Evolutionary conservation across 1,140 invertebrate species (phyloP), one percentile per base, ranked within the genome.

Genomic region (Drosophila willistoni): DNA sequence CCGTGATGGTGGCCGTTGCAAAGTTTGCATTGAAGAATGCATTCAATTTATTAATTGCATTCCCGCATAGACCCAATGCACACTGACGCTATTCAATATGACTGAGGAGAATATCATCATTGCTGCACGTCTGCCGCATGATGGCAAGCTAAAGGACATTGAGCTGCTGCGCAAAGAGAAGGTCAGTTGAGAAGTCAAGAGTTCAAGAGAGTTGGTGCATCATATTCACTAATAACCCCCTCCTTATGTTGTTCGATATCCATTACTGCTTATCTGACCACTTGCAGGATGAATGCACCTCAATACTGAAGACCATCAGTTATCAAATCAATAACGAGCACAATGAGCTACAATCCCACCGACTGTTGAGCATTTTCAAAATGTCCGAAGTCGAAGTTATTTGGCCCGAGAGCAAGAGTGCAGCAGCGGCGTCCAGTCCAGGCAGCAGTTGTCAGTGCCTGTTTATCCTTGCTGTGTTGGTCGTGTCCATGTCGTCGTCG

Each of bases 371-470:
- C 71, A 96, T 97, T 90, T 96, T 97, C 92, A 97, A 97, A 93
- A 96, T 97, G 93, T 96, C 97, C n/a, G 96, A 97, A 93, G 96
- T 97, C 17, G 96, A 97, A 91, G 95, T 97, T 36, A 94, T 95
- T 7, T 94, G 89, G 91, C 91, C 91, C 56, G 91, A 92, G 68
- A 86, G 77, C 65, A 92, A 81, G 67, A 81, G 87, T 54, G 75
- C 75, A 57, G 73, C 78, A 72, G 67, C 25, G 63, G 64, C 7
- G 7, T 3, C 34, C 10, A 36, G 9, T 36, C 7, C 34, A 17
- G 7, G 14, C 14, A 14, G 39, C 69, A 63, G 66, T 42, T 56
- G 73, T 70, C 71, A 73, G 44, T 68, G 66, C 22, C 62, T 87
- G 56, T 47, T 89, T 22, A 69, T 70, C 34, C 64, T 77, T 63